Evolutionary conservation across 1,140 invertebrate genomes (phyloP).

Genomic region (Penaeus indicus): DNA sequence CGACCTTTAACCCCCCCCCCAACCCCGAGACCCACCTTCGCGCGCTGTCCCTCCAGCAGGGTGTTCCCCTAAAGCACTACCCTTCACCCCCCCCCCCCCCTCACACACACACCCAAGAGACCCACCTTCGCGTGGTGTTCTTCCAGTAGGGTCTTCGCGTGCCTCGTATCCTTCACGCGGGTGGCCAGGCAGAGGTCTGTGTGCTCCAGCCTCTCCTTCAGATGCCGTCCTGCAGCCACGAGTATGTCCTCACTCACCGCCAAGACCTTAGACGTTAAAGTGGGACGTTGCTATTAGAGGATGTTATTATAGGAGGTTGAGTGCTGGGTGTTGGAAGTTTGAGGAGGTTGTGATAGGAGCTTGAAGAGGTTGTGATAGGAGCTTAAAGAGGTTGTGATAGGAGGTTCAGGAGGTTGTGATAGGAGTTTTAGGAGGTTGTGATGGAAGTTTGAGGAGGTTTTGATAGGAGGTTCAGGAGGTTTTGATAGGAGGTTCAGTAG

Average conservation of each 20-base stretch:
- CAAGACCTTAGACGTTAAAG: neutral
- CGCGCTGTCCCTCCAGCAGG: conserved; percentile 40
- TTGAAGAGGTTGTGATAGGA: no score
- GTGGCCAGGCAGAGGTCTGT: conserved; percentile 43
- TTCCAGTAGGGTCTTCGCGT: conserved; percentile 45
- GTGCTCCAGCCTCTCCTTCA: conserved; percentile 40
- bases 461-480: no score
- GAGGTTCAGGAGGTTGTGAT: no score
- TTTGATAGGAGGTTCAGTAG: neutral
- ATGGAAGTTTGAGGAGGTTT: no score
- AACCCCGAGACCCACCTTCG: conserved; percentile 22
- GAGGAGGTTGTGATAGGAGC: neutral
- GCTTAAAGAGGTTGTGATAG: no score
- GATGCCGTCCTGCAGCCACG: conserved; percentile 27
- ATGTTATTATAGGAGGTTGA: neutral
- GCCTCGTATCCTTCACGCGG: conserved; percentile 25
- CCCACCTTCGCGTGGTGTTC: conserved; percentile 56
- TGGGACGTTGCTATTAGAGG: neutral
- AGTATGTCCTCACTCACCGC: conserved; percentile 40
- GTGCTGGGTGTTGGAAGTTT: no score
- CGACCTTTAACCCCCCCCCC: neutral
- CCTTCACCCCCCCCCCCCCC: no score
- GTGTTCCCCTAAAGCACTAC: conserved; percentile 11
- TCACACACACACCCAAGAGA: neutral
- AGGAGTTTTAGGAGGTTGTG: no score